phyloP scores from a whole-genome alignment of 2,113 vertebrate genomes.

The Rhombomys opimus region DNA sequence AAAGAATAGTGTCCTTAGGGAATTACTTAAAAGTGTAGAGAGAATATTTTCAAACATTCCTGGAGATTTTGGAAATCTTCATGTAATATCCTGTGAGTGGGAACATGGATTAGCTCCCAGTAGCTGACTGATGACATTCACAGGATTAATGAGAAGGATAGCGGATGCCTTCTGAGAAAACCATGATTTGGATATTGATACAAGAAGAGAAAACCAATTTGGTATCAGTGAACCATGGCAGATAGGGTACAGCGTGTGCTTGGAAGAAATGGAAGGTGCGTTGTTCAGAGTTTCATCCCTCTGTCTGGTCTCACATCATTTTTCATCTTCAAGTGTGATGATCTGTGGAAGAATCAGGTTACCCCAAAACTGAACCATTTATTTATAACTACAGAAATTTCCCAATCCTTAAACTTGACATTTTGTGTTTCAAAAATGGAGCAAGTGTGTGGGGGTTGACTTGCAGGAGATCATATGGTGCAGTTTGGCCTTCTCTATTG shows the following conservation, averaged over 20 bases:
- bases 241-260: slow-evolving; percentile 64
- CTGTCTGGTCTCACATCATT: slow-evolving; percentile 72
- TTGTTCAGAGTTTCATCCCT: slow-evolving; percentile 62
- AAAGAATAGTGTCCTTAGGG: neutral
- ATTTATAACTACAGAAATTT: slow-evolving; percentile 61
- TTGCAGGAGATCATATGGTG: neutral
- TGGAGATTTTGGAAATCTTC: slow-evolving; percentile 51
- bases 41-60: slow-evolving; percentile 12
- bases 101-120: slow-evolving; percentile 2
- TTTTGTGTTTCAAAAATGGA: slow-evolving; percentile 41
- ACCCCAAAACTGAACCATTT: slow-evolving; percentile 57
- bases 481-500: neutral
- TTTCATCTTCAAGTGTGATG: slow-evolving; percentile 80
- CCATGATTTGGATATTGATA: slow-evolving; percentile 72
- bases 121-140: slow-evolving; percentile 76
- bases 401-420: slow-evolving; percentile 37
- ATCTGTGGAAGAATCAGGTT: slow-evolving; percentile 78
- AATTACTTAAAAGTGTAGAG: slow-evolving; percentile 39
- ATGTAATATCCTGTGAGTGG: neutral
- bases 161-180: slow-evolving; percentile 59
- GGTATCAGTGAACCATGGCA: slow-evolving; percentile 76
- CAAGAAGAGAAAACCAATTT: slow-evolving; percentile 80
- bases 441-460: neutral
- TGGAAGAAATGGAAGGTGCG: slow-evolving; percentile 69
- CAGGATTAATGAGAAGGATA: slow-evolving; percentile 68